Evolutionary conservation across 1,140 invertebrate genomes (phyloP).

Genomic region (Listronotus bonariensis): DNA sequence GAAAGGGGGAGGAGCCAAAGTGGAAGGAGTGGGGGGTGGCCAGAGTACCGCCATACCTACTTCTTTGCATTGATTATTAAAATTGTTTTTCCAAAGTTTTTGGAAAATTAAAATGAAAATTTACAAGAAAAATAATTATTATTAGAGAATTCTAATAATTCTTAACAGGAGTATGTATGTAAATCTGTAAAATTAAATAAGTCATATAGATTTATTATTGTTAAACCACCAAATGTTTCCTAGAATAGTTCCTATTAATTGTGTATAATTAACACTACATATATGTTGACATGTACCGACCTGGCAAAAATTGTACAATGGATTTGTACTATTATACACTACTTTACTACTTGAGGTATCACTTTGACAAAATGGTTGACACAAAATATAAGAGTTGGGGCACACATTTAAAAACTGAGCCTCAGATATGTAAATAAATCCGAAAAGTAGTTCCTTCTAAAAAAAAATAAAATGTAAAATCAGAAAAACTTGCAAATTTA

Average conservation of each 20-base stretch:
- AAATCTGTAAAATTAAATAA: no score
- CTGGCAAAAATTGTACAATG: conserved; percentile 60
- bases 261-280: no score
- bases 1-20: no score
- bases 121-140: no score
- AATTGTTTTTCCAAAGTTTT: no score
- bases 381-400: conserved; percentile 58
- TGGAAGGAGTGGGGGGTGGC: no score
- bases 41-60: no score
- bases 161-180: no score
- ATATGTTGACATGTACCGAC: conserved; percentile 42
- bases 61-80: no score
- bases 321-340: conserved; percentile 55
- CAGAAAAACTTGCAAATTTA: neutral
- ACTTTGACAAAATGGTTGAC: conserved; percentile 59
- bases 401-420: conserved; percentile 55
- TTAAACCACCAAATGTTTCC: conserved; percentile 25
- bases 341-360: conserved; percentile 57
- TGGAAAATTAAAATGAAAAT: no score
- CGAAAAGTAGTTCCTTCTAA: conserved; percentile 57
- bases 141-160: no score
- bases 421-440: conserved; percentile 59
- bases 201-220: conserved; percentile 13
- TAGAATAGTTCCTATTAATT: neutral
- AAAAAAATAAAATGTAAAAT: conserved; percentile 27